phyloP scores from a whole-genome alignment of 2,113 vertebrate genomes.

The Tautogolabrus adspersus region DNA sequence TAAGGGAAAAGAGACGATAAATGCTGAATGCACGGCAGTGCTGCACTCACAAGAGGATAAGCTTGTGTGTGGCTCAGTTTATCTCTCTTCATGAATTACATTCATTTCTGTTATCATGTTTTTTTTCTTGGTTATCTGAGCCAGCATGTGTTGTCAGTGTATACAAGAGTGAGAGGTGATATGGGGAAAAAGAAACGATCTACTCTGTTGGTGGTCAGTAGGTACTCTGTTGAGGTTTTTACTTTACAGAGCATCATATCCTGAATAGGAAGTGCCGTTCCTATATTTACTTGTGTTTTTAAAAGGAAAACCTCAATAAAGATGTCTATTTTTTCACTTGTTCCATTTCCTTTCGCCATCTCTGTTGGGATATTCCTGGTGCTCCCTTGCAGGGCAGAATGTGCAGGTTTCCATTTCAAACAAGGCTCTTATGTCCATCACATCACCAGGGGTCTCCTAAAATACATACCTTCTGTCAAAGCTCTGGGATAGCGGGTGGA shows the following conservation, averaged over 20 bases:
- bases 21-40: constrained; percentile 59
- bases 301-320: constrained; percentile 83
- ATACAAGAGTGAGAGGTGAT: constrained; percentile 75
- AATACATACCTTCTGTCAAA: constrained; percentile 82
- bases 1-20: constrained; percentile 48
- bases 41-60: constrained; percentile 64
- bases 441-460: constrained; percentile 80
- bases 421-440: constrained; percentile 78
- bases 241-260: constrained; percentile 65
- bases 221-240: constrained; percentile 66
- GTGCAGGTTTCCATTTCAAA: constrained; percentile 85
- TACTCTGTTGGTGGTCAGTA: constrained; percentile 65
- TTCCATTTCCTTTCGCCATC: constrained; percentile 76
- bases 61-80: constrained; percentile 73
- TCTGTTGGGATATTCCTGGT: constrained; percentile 76
- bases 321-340: constrained; percentile 73
- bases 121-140: constrained; percentile 77
- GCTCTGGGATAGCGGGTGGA: constrained; percentile 51
- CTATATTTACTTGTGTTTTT: constrained; percentile 80
- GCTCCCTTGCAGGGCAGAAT: constrained; percentile 71
- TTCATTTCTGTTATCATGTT: constrained; percentile 80
- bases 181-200: constrained; percentile 67
- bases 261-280: constrained; percentile 70
- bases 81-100: constrained; percentile 78
- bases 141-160: constrained; percentile 76